These are phyloP conservation scores for Brenthis ino DNA, from an alignment of 2,888 invertebrate species.

Conservation along the genomic window DNA sequence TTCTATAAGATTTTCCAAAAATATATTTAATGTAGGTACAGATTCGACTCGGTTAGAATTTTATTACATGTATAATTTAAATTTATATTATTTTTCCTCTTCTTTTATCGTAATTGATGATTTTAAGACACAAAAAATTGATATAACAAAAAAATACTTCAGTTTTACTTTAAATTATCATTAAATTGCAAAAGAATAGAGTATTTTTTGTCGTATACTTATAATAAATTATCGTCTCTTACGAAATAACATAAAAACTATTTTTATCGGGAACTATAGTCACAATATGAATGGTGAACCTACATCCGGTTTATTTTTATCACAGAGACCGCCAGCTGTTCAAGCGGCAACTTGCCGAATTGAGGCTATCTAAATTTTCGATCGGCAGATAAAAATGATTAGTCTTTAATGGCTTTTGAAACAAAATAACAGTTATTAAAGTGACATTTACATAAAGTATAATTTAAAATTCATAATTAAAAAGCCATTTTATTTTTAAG, in stretches of 20 bases:
- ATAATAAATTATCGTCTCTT: no score
- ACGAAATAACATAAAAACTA: not conserved
- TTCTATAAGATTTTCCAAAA: no score
- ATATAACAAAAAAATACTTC: no score
- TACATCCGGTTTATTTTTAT: constrained; percentile 29
- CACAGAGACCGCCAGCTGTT: constrained; percentile 33
- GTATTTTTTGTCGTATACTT: no score
- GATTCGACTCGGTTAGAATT: no score
- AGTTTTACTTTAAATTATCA: no score
- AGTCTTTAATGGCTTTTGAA: constrained; percentile 7
- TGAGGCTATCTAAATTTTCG: constrained; percentile 27
- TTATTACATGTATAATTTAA: not conserved
- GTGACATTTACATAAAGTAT: constrained; percentile 2
- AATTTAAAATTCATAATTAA: not conserved
- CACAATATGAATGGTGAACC: constrained; percentile 10
- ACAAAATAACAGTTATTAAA: constrained; percentile 16
- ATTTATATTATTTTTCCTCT: not conserved
- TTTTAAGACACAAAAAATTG: no score
- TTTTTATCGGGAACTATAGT: not conserved
- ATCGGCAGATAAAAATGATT: constrained; percentile 20
- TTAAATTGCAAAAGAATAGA: no score
- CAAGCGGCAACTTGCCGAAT: constrained; percentile 28
- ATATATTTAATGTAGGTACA: no score
- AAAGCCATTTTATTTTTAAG: no score
- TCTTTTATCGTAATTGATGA: no score